Evolutionary conservation across 2,888 invertebrate species (phyloP), one percentile per base, ranked within the genome.

Genomic region (Drosophila anomelani): DNA sequence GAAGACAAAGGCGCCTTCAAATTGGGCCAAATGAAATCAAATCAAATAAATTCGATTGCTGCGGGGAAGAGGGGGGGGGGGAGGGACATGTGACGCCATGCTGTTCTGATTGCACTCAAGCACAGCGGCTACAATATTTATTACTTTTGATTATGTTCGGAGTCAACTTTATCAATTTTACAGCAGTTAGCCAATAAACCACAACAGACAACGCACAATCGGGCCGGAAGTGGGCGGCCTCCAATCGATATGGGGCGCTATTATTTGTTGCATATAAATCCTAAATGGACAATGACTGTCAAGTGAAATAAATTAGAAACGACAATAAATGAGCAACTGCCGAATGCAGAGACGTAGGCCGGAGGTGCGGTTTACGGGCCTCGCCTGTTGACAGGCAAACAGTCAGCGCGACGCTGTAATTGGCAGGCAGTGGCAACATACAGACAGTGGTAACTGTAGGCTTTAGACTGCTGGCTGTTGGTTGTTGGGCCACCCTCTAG

Each of bases 121-220:
- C 78, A 87, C 88, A 84, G 85, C 83, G 78, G 88, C 76, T 87
- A 88, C 86, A 88, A 88, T 84, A 85, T 85, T 85, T 85, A 85
- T 85, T 86, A 84, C 87, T 84, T 88, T 85, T 88, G 85, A 85
- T 85, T 85, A 85, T 85, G 85, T 85, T 88, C 84, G 77, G 79
- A 85, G 88, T 88, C 87, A 85, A 86, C 85, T 88, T 85, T 88
- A 85, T 85, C 88, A 88, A 85, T 88, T 85, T 85, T 85, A 85
- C 88, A 85, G 87, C 84, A 85, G 84, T 86, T 81, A 79, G 84
- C 85, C 85, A 81, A 85, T 85, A 85, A 85, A 86, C 87, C 85
- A 81, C 88, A 86, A 68, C 73, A 70, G 75, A 78, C 84, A 84
- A 69, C 20, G 51, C 51, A 53, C 75, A 56, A 53, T 56, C 54